Conservation (phyloP, 2,888 invertebrate genomes). For the Pomacea canaliculata region DNA sequence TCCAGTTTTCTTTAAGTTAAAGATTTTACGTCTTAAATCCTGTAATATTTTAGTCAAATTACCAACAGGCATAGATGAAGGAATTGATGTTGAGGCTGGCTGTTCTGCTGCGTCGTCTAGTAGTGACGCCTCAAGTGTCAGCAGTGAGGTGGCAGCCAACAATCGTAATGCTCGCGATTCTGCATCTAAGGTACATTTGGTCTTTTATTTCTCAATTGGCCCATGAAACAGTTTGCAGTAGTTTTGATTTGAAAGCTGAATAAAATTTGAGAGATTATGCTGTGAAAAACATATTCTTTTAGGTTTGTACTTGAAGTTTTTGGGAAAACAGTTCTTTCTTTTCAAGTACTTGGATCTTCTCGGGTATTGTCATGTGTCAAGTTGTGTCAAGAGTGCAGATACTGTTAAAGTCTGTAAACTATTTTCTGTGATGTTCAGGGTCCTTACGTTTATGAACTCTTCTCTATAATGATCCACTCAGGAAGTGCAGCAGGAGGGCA, state of each 20-base stretch:
- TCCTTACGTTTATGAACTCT: slow-evolving; percentile 86
- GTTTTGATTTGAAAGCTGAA: no score
- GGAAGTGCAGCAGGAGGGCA: slow-evolving; percentile 92
- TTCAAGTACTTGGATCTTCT: no score
- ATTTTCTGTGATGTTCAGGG: slow-evolving; percentile 45
- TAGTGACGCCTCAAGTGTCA: slow-evolving; percentile 50
- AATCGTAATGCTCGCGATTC: slow-evolving; percentile 58
- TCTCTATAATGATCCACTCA: slow-evolving; percentile 92
- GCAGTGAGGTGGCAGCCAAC: slow-evolving; percentile 63
- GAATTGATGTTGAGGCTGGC: slow-evolving; percentile 68
- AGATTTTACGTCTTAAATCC: no score
- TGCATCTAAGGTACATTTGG: slow-evolving; percentile 46
- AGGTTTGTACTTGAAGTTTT: no score
- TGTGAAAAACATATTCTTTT: no score
- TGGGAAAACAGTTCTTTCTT: no score
- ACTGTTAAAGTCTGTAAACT: no score
- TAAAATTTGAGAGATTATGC: no score
- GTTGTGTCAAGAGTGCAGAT: no score
- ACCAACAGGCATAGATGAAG: slow-evolving; percentile 78
- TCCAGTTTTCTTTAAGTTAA: no score
- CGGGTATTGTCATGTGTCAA: no score
- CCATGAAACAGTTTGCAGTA: not conserved
- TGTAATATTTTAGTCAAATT: no score
- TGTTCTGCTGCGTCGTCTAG: slow-evolving; percentile 55
- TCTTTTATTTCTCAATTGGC: not conserved